A percentile compares a stretch with the other conserved stretches of the same genome.
phyloP scores from a whole-genome alignment of 2,888 invertebrate species.

The Cremastinae sp. region DNA sequence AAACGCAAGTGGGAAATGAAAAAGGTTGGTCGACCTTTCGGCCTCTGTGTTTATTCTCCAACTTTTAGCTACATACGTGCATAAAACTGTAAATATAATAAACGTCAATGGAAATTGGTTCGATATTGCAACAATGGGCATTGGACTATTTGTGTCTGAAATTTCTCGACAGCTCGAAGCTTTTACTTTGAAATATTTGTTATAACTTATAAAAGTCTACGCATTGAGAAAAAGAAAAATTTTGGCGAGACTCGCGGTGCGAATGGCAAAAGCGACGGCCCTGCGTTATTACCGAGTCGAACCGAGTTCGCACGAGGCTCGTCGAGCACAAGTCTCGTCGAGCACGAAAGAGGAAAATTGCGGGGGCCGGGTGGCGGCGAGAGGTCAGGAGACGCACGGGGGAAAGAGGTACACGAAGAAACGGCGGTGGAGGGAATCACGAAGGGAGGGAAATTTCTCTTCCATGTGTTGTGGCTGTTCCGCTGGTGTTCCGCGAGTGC shows the following conservation, averaged over 20 bases:
- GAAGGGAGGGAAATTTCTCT: constrained; percentile 31
- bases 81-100: too few relatives aligned
- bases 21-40: too few relatives aligned
- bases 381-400: constrained; percentile 44
- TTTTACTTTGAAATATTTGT: too few relatives aligned
- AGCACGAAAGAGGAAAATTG: neutral
- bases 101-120: too few relatives aligned
- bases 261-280: constrained; percentile 25
- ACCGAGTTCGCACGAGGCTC: constrained; percentile 38
- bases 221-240: constrained; percentile 4
- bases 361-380: neutral
- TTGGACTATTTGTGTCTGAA: too few relatives aligned
- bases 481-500: constrained; percentile 58
- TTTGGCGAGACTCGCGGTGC: constrained; percentile 4
- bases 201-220: too few relatives aligned
- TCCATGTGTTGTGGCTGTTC: constrained; percentile 63
- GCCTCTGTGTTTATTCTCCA: too few relatives aligned
- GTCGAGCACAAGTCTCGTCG: constrained; percentile 38
- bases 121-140: too few relatives aligned
- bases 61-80: too few relatives aligned
- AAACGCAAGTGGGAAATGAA: too few relatives aligned
- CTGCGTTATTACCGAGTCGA: constrained; percentile 28
- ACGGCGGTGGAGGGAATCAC: too few relatives aligned
- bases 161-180: too few relatives aligned
- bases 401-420: constrained; percentile 17